Percentiles rank a stretch among this genome's conserved stretches.
Evolutionary conservation across 53 echinoderm and acorn worm species (phyloP).

Genomic region (Crossaster papposus): DNA sequence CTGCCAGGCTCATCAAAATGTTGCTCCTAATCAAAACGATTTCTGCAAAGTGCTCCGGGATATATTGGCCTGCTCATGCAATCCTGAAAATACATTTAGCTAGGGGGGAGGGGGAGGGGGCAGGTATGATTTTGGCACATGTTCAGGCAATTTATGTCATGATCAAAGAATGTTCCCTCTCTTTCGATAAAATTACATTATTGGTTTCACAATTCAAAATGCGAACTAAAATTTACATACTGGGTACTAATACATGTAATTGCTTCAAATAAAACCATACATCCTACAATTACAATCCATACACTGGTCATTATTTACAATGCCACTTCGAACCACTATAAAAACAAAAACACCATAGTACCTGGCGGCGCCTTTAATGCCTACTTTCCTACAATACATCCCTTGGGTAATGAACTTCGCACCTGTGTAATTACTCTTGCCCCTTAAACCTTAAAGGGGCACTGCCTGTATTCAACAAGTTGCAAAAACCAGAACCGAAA

Average conservation of each 20-base stretch:
- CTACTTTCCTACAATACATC: constrained; percentile 27
- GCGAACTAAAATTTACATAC: too few species aligned
- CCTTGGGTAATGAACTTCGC: constrained; percentile 51
- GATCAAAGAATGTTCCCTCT: background rate
- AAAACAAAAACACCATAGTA: constrained; percentile 11
- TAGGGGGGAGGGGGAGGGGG: background rate
- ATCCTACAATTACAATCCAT: background rate
- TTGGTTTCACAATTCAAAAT: background rate
- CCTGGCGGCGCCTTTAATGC: constrained; percentile 17
- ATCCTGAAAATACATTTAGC: background rate
- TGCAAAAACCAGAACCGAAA: background rate
- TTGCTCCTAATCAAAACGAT: constrained; percentile 51
- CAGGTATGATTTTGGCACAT: background rate
- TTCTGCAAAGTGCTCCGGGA: constrained; percentile 22
- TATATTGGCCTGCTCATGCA: constrained; percentile 4
- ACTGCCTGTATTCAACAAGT: background rate
- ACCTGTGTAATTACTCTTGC: constrained; percentile 47
- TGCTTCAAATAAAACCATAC: too few species aligned
- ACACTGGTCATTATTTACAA: background rate
- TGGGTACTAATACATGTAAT: too few species aligned
- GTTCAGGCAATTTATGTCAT: background rate
- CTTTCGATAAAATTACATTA: background rate
- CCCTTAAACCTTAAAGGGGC: constrained; percentile 20
- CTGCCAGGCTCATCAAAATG: constrained; percentile 47
- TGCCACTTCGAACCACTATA: background rate